Percentiles rank a stretch among this genome's conserved stretches.
These are phyloP conservation scores for Ammodytes marinus DNA, from an alignment of 2,113 vertebrate species.

Conservation along the genomic window DNA sequence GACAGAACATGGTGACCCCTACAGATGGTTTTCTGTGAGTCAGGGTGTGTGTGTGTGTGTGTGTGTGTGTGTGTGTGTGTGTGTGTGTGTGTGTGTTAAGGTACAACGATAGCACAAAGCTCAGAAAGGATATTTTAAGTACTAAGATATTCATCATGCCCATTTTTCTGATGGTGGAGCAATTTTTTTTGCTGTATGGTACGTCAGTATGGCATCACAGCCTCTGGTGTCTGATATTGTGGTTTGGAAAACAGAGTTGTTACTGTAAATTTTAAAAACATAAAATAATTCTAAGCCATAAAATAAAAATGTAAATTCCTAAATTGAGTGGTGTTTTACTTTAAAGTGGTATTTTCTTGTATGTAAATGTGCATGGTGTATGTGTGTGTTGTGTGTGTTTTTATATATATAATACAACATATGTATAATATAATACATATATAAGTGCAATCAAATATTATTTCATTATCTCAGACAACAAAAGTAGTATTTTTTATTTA, in stretches of 20 bases:
- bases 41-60: constrained; percentile 9
- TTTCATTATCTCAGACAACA: no score
- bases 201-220: constrained; percentile 43
- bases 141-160: constrained; percentile 67
- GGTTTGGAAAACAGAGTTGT: constrained; percentile 28
- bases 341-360: not conserved
- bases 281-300: constrained; percentile 64
- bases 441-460: no score
- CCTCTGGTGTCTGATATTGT: constrained; percentile 16
- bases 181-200: constrained; percentile 37
- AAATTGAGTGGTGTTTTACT: constrained; percentile 30
- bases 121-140: constrained; percentile 17
- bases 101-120: constrained; percentile 43
- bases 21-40: constrained; percentile 29
- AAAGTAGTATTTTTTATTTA: no score
- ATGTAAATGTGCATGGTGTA: not conserved
- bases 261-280: constrained; percentile 30
- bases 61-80: no score
- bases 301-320: constrained; percentile 70
- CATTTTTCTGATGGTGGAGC: constrained; percentile 37
- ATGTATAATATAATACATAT: no score
- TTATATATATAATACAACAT: not conserved
- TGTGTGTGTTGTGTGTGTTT: not conserved
- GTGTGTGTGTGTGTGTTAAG: constrained; percentile 5
- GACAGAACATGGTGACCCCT: constrained; percentile 9